Evolutionary conservation across 2,888 invertebrate species (phyloP), one percentile per base, ranked within the genome.

Genomic region (Thecocarcelia acutangulata): DNA sequence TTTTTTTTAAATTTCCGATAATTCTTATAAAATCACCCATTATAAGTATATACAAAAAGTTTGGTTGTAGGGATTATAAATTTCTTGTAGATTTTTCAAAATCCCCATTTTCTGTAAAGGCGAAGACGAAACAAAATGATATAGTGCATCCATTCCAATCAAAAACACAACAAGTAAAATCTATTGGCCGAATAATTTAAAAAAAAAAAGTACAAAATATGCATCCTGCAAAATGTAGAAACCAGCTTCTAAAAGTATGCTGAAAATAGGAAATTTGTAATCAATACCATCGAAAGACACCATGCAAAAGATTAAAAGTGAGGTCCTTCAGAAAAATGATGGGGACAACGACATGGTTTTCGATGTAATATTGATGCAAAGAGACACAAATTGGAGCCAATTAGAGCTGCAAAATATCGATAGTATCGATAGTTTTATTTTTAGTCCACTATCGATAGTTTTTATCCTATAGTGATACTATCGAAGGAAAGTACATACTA

Each of bases 351-450:
- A 50, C 19, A 13, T 37, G 13, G 19, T 64, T 0, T n/a, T 59
- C 0, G 68, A 68, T 15, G 6, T 56, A 6, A 17, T 68, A 11
- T 17, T 58, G 11, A 58, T 70, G 69, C 56, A 58, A 48, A 58
- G 21, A 46, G 44, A 46, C 1, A 70, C 46, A n/a, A 19, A 46
- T 0, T 58, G 58, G 69, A 13, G 21, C 8, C 5, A 15, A 6
- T 70, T n/a, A n/a, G n/a, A n/a, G n/a, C n/a, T n/a, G n/a, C n/a
- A n/a, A n/a, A n/a, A n/a, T n/a, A n/a, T n/a, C n/a, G n/a, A n/a
- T n/a, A n/a, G n/a, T n/a, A n/a, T n/a, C n/a, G n/a, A n/a, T n/a
- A n/a, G n/a, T n/a, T n/a, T n/a, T n/a, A n/a, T n/a, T n/a, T n/a
- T n/a, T n/a, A n/a, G n/a, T n/a, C n/a, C n/a, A n/a, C n/a, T n/a